phyloP scores from a whole-genome alignment of 2,888 invertebrate genomes.

The Nephrocerus scutellatus region DNA sequence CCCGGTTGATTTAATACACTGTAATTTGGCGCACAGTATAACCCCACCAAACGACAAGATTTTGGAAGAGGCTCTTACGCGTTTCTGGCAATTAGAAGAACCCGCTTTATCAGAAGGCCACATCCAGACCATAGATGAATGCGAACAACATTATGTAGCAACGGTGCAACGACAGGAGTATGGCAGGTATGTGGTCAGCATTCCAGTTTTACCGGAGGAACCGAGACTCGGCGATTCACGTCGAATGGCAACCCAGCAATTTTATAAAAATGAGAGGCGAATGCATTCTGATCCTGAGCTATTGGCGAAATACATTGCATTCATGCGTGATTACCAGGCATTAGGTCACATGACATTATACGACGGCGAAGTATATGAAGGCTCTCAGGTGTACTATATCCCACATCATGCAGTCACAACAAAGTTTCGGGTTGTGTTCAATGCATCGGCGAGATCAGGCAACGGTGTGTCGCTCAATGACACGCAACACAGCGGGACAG shows the following conservation, averaged over 20 bases:
- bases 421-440: slow-evolving; percentile 13
- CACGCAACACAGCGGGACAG: slow-evolving; percentile 4
- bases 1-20: slow-evolving; percentile 1
- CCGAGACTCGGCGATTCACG: too few species aligned
- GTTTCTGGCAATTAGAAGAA: slow-evolving; percentile 8
- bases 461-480: slow-evolving; percentile 16
- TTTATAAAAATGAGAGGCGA: slow-evolving; percentile 4
- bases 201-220: too few species aligned
- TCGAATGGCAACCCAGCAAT: too few species aligned
- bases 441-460: slow-evolving; percentile 8
- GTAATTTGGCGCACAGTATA: slow-evolving; percentile 3
- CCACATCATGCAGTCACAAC: slow-evolving; percentile 11
- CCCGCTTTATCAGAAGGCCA: not conserved
- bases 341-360: slow-evolving; percentile 2
- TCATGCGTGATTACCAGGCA: slow-evolving; percentile 7
- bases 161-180: slow-evolving; percentile 3
- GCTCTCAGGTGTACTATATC: slow-evolving; percentile 5
- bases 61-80: slow-evolving; percentile 4
- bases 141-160: slow-evolving; percentile 2
- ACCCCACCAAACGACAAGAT: not conserved
- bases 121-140: slow-evolving; percentile 1
- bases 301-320: slow-evolving; percentile 9
- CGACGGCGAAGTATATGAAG: not conserved
- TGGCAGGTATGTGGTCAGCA: slow-evolving; percentile 5
- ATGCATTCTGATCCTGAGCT: slow-evolving; percentile 7